Evolutionary conservation across 2,113 vertebrate species (phyloP), one percentile per base, ranked within the genome.

Genomic region (Meleagris gallopavo): DNA sequence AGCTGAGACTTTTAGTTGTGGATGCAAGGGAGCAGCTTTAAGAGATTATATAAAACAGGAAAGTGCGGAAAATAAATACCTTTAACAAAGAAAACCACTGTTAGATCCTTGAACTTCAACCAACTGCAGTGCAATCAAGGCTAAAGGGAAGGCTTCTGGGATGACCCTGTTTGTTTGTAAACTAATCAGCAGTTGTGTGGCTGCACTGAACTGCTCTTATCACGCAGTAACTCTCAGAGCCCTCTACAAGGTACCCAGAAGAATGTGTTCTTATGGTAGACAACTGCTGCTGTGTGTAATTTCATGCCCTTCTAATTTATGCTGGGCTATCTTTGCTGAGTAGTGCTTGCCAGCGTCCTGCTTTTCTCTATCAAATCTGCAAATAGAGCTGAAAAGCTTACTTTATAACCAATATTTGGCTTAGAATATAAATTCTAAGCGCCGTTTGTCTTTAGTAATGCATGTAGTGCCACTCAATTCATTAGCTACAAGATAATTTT

Each of bases 401-500:
- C 41, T n/a, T 43, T 40, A 27, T 40, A 65, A 32, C 52, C 86
- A 54, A 66, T 70, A 91, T 74, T 66, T 67, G 46, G 46, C 74
- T 96, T 82, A 64, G 43, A 36, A 72, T 87, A 70, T 13, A 15
- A 58, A 58, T 90, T 76, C 12, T 8, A 18, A 89, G 76, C 57
- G 55, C 64, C 74, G 65, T 38, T 90, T 86, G 48, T 83, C 73
- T 86, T 91, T 46, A 90, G n/a, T 57, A 27, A 58, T 86, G 92
- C 89, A 43, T 52, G 24, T 61, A 86, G 83, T 57, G 10, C 52
- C 83, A 67, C 78, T 88, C 78, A 92, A 74, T 93, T 94, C 84
- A 83, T 76, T 97, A 95, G 88, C 94, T 97, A 92, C 82, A 93
- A 96, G 86, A 89, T 90, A 71, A 93, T 94, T 96, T 93, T 64